Conservation (phyloP, 2,113 vertebrate species). For the Tauraco erythrolophus region DNA sequence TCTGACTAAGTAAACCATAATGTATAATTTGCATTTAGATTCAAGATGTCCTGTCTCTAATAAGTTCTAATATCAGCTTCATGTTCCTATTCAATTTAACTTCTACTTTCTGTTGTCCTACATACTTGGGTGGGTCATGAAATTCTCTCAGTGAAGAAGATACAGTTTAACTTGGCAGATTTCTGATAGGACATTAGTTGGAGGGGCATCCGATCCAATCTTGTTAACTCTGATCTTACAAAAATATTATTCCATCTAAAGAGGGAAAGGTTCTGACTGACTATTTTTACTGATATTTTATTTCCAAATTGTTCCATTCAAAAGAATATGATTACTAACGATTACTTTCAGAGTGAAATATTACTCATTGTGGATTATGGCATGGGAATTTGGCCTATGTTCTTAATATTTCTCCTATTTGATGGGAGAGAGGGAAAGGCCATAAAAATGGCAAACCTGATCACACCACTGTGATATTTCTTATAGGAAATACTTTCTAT, state of each 20-base stretch:
- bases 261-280: neutral
- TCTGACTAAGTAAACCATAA: neutral
- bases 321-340: neutral
- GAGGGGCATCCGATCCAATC: neutral
- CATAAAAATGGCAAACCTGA: neutral
- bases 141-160: neutral
- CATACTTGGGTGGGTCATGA: neutral
- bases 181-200: neutral
- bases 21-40: neutral
- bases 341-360: neutral
- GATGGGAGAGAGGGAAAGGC: neutral
- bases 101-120: neutral
- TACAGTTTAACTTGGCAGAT: neutral
- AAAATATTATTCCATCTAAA: neutral
- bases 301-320: neutral
- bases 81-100: neutral
- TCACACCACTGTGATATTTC: neutral
- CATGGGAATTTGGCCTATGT: neutral
- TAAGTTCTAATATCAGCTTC: neutral
- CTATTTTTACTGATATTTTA: neutral
- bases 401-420: neutral
- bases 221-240: neutral
- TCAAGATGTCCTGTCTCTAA: neutral
- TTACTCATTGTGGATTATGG: neutral
- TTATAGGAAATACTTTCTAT: neutral